These are phyloP conservation scores for Cephonodes hylas DNA, from an alignment of 2,888 invertebrate species.

Conservation along the genomic window DNA sequence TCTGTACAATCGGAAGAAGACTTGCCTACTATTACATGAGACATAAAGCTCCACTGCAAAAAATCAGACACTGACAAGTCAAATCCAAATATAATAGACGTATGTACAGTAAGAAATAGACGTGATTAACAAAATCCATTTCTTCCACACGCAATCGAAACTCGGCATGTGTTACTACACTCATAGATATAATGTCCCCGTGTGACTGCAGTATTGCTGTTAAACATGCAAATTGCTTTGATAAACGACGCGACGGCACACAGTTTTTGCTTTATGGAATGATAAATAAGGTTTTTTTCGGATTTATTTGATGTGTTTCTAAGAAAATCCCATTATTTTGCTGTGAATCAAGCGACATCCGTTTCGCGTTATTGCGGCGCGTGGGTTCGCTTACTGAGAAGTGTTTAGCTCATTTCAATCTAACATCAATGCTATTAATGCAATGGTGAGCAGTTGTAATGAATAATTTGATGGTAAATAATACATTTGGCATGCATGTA, in stretches of 20 bases:
- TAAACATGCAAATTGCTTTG: slow-evolving; percentile 51
- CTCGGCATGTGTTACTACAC: not conserved
- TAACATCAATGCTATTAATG: too few relatives aligned
- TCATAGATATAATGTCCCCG: slow-evolving; percentile 24
- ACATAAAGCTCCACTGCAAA: too few relatives aligned
- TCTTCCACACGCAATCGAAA: slow-evolving; percentile 17
- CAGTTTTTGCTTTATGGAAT: not conserved
- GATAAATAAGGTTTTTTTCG: not conserved
- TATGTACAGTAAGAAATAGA: too few relatives aligned
- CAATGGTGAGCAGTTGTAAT: too few relatives aligned
- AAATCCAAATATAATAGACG: too few relatives aligned
- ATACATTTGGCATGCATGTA: too few relatives aligned
- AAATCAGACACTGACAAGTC: too few relatives aligned
- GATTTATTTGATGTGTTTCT: not conserved
- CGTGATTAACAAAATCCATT: slow-evolving; percentile 17
- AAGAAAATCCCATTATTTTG: not conserved
- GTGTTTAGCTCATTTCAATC: not conserved
- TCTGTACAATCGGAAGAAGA: too few relatives aligned
- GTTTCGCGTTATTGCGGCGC: not conserved
- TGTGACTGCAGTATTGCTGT: slow-evolving; percentile 28
- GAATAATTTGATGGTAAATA: not conserved
- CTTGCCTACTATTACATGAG: too few relatives aligned
- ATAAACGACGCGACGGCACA: slow-evolving; percentile 32
- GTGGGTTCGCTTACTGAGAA: slow-evolving; percentile 1
- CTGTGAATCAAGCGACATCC: not conserved